Base-by-base conservation (phyloP, 2,113 vertebrate genomes). In the Bos javanicus region DNA sequence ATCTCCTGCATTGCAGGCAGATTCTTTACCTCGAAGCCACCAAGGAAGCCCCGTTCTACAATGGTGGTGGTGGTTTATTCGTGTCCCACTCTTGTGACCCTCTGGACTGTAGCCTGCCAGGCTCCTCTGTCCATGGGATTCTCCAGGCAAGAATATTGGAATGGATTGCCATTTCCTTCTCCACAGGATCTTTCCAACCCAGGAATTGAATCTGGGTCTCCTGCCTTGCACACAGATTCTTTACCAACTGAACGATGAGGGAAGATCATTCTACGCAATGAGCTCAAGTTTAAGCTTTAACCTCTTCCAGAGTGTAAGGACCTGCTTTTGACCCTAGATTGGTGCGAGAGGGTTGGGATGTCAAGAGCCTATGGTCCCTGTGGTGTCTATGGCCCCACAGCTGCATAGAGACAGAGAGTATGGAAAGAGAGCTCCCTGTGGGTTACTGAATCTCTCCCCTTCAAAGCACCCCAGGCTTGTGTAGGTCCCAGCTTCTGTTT, bases 401-500 rank as follows among this genome's bases (percentile, higher is more conserved):
- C 10, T 88, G 48, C 13, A 6, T 76, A 56, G 23, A 85, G 36
- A 56, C 36, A 39, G 10, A 50, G 56, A 54, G 50, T 19, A 36
- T 1, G 30, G 81, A 17, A 62, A 57, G 36, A 95, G 30, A 80
- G 10, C 16, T 56, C 19, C 46, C 13, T 39, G 3, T 26, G 30
- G 26, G 46, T 71, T 83, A 60, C 56, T 3, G 26, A 94, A 36
- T 1, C 2, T 16, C 26, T 59, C 60, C 8, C 11, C 19, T 89
- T n/a, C 76, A 62, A 83, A 57, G 83, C 12, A 67, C 43, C n/a
- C 52, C 57, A 59, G 82, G 88, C 52, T 94, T 50, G 30, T 2
- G 6, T 83, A 21, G 50, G 50, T 25, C 64, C 80, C 57, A 16
- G 52, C 23, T 91, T 85, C 46, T 56, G 56, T 94, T 95, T 96